Percentiles rank a stretch among this genome's conserved stretches.
Conservation (phyloP, 2,113 vertebrate genomes). For the Phoenicopterus ruber region DNA sequence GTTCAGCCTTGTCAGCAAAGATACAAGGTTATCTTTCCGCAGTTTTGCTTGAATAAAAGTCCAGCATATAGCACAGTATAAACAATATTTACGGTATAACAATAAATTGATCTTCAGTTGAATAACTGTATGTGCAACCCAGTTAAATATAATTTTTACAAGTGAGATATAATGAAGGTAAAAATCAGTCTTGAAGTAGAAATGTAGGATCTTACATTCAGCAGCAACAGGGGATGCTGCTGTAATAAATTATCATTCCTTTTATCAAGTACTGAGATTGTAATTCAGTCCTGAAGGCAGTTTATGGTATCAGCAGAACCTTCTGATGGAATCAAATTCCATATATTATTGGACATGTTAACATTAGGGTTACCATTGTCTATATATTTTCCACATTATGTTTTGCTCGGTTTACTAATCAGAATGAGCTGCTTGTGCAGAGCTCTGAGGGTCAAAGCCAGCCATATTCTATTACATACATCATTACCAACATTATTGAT, state of each 20-base stretch:
- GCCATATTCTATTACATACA: constrained; percentile 12
- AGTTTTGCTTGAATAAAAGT: not conserved
- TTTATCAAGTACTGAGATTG: not conserved
- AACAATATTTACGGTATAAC: not conserved
- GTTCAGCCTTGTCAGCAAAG: not conserved
- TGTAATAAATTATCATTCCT: not conserved
- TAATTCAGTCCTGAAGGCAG: not conserved
- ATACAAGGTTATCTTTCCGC: not conserved
- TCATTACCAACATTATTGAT: constrained; percentile 55
- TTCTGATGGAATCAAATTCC: not conserved
- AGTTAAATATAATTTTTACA: not conserved
- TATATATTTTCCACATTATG: not conserved
- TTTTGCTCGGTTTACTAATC: constrained; percentile 11
- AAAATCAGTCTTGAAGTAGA: not conserved
- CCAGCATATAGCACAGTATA: not conserved
- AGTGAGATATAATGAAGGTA: not conserved
- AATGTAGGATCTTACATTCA: not conserved
- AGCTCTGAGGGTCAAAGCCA: not conserved
- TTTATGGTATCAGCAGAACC: not conserved
- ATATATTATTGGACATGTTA: constrained; percentile 1
- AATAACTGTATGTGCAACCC: not conserved
- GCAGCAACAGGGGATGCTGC: not conserved
- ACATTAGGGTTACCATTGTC: not conserved
- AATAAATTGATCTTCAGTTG: not conserved
- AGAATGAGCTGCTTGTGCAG: not conserved